Percentiles rank a stretch among this genome's conserved stretches.
phyloP scores from a whole-genome alignment of 2,113 vertebrate species.

The Oncorhynchus gorbuscha region DNA sequence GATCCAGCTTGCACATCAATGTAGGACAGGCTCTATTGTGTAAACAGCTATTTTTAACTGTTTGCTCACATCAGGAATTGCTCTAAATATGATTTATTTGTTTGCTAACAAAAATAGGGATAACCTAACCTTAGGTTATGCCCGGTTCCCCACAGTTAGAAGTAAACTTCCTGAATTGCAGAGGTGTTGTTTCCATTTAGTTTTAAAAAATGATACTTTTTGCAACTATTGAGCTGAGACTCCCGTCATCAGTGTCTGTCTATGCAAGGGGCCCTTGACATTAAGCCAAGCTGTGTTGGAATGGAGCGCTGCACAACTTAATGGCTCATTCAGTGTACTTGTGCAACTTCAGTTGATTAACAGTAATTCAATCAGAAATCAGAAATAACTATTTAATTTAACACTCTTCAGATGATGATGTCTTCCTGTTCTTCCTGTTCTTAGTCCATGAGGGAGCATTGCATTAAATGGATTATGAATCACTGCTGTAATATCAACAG shows the following conservation, averaged over 20 bases:
- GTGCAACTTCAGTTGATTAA: conserved; percentile 58
- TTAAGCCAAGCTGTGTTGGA: conserved; percentile 36
- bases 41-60: background rate
- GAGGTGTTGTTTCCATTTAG: no score
- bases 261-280: conserved; percentile 18
- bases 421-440: background rate
- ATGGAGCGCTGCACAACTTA: conserved; percentile 28
- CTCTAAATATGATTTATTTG: background rate
- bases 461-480: background rate
- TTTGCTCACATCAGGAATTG: background rate
- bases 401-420: background rate
- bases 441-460: background rate
- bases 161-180: no score
- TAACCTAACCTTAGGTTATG: no score
- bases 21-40: background rate
- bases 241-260: background rate
- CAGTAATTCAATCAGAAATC: conserved; percentile 35
- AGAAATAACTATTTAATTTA: background rate
- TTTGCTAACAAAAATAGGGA: background rate
- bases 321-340: conserved; percentile 29
- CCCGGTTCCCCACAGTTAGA: no score
- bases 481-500: background rate
- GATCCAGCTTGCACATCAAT: background rate
- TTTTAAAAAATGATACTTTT: background rate
- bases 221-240: background rate